These are phyloP conservation scores for Chloroclystis v-ata DNA, from an alignment of 2,888 invertebrate species.

Conservation along the genomic window DNA sequence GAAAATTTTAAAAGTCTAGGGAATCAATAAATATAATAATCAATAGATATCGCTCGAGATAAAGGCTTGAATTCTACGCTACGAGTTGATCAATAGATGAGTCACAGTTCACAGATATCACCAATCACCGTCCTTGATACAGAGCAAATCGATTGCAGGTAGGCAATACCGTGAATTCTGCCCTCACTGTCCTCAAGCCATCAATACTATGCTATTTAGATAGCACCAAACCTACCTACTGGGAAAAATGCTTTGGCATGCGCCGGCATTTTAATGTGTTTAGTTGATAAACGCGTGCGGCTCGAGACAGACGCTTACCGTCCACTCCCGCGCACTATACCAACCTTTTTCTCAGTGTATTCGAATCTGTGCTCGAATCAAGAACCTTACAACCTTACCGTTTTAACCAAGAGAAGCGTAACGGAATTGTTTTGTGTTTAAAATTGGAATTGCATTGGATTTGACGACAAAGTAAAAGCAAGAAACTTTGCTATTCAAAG, in stretches of 20 bases:
- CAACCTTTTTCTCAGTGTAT: slow-evolving; percentile 33
- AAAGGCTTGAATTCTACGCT: too few relatives aligned
- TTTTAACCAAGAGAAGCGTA: neutral
- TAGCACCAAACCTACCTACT: slow-evolving; percentile 21
- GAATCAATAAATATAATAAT: too few relatives aligned
- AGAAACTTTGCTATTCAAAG: slow-evolving; percentile 50
- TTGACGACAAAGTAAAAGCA: too few relatives aligned
- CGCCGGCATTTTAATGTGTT: slow-evolving; percentile 63
- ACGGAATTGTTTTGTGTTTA: too few relatives aligned
- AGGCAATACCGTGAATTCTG: slow-evolving; percentile 11
- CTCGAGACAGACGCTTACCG: slow-evolving; percentile 55
- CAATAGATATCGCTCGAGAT: neutral
- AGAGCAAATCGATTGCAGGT: slow-evolving; percentile 12
- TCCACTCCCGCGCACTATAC: slow-evolving; percentile 34
- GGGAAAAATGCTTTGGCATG: slow-evolving; percentile 45
- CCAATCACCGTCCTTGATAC: slow-evolving; percentile 12
- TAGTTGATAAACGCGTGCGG: slow-evolving; percentile 69
- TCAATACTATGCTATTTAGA: slow-evolving; percentile 40
- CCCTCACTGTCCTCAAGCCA: slow-evolving; percentile 15
- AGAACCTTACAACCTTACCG: neutral
- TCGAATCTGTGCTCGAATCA: slow-evolving; percentile 9
- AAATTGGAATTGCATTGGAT: too few relatives aligned
- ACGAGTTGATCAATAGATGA: slow-evolving; percentile 4
- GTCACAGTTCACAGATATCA: slow-evolving; percentile 1
- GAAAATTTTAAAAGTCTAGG: too few relatives aligned